Conservation (phyloP, 2,888 invertebrate genomes). For the Pristionchus exspectatus region DNA sequence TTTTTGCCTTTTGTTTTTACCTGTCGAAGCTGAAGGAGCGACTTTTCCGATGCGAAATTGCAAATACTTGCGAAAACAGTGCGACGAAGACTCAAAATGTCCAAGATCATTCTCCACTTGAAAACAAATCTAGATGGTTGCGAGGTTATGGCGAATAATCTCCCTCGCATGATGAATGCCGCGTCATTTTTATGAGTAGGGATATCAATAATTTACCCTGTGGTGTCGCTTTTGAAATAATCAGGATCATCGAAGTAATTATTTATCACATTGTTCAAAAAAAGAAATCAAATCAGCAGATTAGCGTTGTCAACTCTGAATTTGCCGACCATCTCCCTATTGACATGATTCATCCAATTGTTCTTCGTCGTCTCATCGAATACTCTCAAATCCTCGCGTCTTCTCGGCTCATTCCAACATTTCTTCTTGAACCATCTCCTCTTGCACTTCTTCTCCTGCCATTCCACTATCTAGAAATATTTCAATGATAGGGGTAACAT, state of each 20-base stretch:
- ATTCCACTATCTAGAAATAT: not conserved
- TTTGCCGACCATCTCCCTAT: conserved; percentile 25
- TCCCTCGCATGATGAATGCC: too few species aligned
- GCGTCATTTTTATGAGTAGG: too few species aligned
- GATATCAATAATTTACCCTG: too few species aligned
- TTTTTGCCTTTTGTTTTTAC: not conserved
- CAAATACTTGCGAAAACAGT: not conserved
- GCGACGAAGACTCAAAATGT: not conserved
- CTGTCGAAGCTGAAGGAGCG: not conserved
- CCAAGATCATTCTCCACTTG: not conserved
- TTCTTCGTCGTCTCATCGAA: conserved; percentile 43
- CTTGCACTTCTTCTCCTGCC: conserved; percentile 53
- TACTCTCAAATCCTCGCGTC: conserved; percentile 47
- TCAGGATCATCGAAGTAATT: too few species aligned
- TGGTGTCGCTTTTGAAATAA: too few species aligned
- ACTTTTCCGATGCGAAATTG: not conserved
- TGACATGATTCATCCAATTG: conserved; percentile 55
- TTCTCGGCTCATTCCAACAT: conserved; percentile 30
- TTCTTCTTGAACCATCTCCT: conserved; percentile 47
- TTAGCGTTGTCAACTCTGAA: not conserved
- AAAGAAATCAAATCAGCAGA: not conserved
- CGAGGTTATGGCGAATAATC: too few species aligned
- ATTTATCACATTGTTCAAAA: too few species aligned
- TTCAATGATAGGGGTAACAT: not conserved
- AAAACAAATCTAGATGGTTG: too few species aligned